A percentile compares a stretch with the other conserved stretches of the same genome.
These are phyloP conservation scores for Vandiemenella viatica DNA, from an alignment of 2,888 invertebrate genomes.

Conservation along the genomic window DNA sequence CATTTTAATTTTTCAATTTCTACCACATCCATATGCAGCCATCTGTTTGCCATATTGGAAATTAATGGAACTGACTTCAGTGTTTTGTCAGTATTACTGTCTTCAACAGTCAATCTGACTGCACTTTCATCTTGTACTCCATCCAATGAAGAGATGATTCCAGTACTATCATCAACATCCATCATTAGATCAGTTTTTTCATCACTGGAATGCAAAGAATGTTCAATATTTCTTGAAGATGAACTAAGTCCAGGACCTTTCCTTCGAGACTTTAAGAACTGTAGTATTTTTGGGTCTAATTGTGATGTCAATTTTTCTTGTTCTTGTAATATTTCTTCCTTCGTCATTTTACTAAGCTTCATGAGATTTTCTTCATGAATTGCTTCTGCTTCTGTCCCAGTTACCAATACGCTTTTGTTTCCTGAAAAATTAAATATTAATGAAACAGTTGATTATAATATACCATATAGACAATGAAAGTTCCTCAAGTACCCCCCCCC, in stretches of 20 bases:
- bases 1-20: constrained; percentile 80
- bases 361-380: constrained; percentile 60
- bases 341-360: constrained; percentile 48
- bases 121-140: background rate
- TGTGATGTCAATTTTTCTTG: constrained; percentile 46
- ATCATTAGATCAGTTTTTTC: background rate
- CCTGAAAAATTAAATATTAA: constrained; percentile 5
- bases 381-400: constrained; percentile 28
- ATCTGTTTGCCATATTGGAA: constrained; percentile 42
- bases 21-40: constrained; percentile 73
- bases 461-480: too few species aligned
- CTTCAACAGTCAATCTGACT: background rate
- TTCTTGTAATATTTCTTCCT: constrained; percentile 60
- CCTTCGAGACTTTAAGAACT: constrained; percentile 42
- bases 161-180: background rate
- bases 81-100: background rate
- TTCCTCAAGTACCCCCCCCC: too few species aligned
- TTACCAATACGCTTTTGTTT: constrained; percentile 20
- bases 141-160: background rate
- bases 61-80: background rate
- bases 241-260: constrained; percentile 19
- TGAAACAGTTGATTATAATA: background rate
- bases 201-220: constrained; percentile 20
- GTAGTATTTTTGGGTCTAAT: constrained; percentile 49
- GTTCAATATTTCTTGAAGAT: constrained; percentile 22